Base-by-base conservation (phyloP, 2,113 vertebrate genomes). In the Petroica traversi region DNA sequence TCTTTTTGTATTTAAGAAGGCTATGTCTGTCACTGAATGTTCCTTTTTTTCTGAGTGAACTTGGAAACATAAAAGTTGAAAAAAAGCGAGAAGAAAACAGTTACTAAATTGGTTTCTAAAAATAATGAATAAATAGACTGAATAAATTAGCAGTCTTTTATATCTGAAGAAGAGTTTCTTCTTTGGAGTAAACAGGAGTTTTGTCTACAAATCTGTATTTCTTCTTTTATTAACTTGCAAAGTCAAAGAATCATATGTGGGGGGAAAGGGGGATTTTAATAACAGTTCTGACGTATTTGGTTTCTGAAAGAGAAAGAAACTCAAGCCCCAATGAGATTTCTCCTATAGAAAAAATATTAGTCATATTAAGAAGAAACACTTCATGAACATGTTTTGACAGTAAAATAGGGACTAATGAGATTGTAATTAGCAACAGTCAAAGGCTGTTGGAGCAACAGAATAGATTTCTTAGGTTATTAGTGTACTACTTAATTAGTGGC, bases 401-500 rank as follows among this genome's bases (percentile, higher is more conserved):
- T 57, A 86, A 91, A 96, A 54, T n/a, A 67, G 45, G 57, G 83
- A 94, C 79, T 97, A 97, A 97, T 95, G 87, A 66, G 77, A 28
- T 72, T 88, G 51, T 95, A 97, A 97, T 33, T 97, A 91, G 69
- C 90, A 97, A 94, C 58, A 97, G 67, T 64, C 64, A 91, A 46
- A 93, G 62, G 81, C 69, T 94, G 88, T 57, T 96, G 72, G 41
- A 88, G 66, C 69, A 96, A 97, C 90, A 95, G 89, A 97, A 93
- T 33, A 90, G 20, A 69, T 91, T 95, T 94, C 76, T 89, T 79
- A 96, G 95, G 72, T 75, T 84, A 95, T 92, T 96, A 95, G 40
- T 55, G 72, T 96, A 96, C 95, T 93, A 91, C 73, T 96, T 97
- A 96, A 97, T 97, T 97, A 97, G 74, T 26, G n/a, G 34, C 52